phyloP scores from a whole-genome alignment of 2,888 invertebrate genomes.

The Carterocephalus palaemon region DNA sequence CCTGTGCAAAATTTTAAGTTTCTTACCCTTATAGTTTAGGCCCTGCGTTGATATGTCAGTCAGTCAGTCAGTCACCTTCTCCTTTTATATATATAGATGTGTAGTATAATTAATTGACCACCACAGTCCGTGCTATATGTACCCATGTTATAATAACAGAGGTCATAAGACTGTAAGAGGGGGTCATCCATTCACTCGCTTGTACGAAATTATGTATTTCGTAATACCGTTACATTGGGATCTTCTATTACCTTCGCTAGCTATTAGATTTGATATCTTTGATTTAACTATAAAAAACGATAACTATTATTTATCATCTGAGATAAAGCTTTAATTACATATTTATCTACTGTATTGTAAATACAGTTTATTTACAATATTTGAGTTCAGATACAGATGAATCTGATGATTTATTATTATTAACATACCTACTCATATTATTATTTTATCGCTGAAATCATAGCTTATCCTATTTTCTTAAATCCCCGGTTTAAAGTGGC shows the following conservation, averaged over 20 bases:
- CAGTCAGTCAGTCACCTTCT: no score
- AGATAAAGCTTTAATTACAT: neutral
- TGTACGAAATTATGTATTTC: slow-evolving; percentile 39
- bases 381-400: no score
- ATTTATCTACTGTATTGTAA: neutral
- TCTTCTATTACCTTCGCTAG: neutral
- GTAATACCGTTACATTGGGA: slow-evolving; percentile 30
- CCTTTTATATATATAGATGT: no score
- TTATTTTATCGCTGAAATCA: no score
- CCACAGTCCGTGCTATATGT: neutral
- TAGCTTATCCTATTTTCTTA: no score
- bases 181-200: slow-evolving; percentile 49
- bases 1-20: no score
- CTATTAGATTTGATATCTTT: slow-evolving; percentile 7
- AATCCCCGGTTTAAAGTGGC: no score
- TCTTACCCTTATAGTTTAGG: no score
- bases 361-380: neutral
- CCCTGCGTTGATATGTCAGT: no score
- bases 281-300: slow-evolving; percentile 1
- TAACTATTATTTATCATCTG: neutral
- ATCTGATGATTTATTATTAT: no score
- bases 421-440: no score
- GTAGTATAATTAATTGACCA: slow-evolving; percentile 3
- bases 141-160: slow-evolving; percentile 29
- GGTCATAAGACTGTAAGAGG: slow-evolving; percentile 42